These are phyloP conservation scores for Limnephilus auricula DNA, from an alignment of 2,888 invertebrate genomes.

Conservation along the genomic window DNA sequence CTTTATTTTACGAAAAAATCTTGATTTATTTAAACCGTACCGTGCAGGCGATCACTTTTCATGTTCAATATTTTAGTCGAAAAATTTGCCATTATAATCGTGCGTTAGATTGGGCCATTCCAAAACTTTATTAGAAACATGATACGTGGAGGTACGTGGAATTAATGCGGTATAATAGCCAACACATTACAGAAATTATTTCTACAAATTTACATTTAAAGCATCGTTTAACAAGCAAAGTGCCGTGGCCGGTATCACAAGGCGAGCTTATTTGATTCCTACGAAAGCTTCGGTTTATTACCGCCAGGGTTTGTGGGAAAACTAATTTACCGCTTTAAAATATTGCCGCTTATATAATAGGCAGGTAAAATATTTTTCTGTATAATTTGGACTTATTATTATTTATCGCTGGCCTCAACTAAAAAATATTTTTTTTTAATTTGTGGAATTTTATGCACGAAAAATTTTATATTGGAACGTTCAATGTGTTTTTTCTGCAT, in stretches of 20 bases:
- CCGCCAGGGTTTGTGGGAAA: not conserved
- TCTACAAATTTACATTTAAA: constrained; percentile 63
- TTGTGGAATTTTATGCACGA: not conserved
- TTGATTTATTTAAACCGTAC: not conserved
- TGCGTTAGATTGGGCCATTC: constrained; percentile 20
- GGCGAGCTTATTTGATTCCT: constrained; percentile 50
- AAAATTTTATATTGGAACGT: not conserved
- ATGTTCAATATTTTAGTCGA: not conserved
- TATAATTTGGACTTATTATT: constrained; percentile 45
- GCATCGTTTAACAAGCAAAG: constrained; percentile 55
- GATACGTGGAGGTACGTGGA: constrained; percentile 26
- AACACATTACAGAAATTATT: constrained; percentile 41
- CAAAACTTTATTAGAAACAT: constrained; percentile 16
- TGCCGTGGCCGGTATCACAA: constrained; percentile 52
- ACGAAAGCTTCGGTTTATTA: constrained; percentile 27
- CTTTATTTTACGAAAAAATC: not conserved
- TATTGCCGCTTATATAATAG: constrained; percentile 25
- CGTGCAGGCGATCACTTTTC: not conserved
- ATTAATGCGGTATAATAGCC: constrained; percentile 24
- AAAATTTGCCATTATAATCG: constrained; percentile 4
- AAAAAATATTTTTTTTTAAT: not conserved
- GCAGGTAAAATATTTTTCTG: constrained; percentile 28
- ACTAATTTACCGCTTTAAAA: constrained; percentile 45
- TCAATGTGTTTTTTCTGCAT: not conserved
- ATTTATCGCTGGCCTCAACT: constrained; percentile 39